These are phyloP conservation scores for Bubo blakistoni DNA, from an alignment of 2,113 vertebrate genomes.

Conservation along the genomic window DNA sequence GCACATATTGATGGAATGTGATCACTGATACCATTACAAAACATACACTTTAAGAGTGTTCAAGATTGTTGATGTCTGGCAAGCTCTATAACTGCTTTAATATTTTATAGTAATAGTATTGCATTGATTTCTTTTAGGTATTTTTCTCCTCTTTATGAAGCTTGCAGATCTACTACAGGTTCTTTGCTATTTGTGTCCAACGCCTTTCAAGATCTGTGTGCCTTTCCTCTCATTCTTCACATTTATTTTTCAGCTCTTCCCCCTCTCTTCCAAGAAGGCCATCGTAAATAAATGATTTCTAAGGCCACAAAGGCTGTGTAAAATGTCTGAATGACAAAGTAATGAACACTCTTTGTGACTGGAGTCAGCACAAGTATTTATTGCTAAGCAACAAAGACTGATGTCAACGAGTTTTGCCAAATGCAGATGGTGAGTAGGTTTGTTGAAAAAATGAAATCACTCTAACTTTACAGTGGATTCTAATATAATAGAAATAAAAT, in stretches of 20 bases:
- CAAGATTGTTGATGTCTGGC: neutral
- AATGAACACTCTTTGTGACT: constrained; percentile 58
- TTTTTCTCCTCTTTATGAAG: neutral
- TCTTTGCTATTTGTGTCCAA: neutral
- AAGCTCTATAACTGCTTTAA: neutral
- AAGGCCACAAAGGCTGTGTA: constrained; percentile 19
- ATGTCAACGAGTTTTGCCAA: constrained; percentile 71
- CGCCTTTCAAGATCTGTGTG: neutral
- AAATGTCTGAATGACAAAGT: constrained; percentile 70
- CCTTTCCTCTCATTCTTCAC: neutral
- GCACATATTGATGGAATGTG: neutral
- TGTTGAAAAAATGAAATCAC: constrained; percentile 69
- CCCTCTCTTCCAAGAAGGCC: constrained; percentile 1
- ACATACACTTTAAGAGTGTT: neutral
- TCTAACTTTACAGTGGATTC: constrained; percentile 57
- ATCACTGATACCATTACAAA: neutral
- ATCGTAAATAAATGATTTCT: neutral
- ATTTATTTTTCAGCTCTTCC: neutral
- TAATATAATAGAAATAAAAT: constrained; percentile 54
- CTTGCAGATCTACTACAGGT: neutral
- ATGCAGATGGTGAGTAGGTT: constrained; percentile 77
- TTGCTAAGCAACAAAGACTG: constrained; percentile 74
- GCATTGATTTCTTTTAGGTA: neutral
- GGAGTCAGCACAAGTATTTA: constrained; percentile 66
- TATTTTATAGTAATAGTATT: neutral